Conservation (phyloP, 1,140 invertebrate species). For the Lepidurus couesii region DNA sequence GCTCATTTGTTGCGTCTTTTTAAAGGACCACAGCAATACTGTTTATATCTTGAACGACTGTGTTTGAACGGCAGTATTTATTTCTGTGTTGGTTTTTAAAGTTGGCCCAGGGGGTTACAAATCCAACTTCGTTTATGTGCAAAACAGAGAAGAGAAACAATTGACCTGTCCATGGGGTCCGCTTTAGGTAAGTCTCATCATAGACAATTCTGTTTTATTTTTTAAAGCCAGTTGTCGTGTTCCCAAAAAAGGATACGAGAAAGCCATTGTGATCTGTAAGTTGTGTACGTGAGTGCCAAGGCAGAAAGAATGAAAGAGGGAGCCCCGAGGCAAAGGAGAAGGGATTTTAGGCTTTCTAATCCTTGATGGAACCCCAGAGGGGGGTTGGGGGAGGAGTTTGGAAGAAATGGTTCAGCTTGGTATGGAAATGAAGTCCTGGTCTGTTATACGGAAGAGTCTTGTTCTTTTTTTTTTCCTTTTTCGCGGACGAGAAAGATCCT, state of each 20-base stretch:
- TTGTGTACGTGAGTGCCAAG: background rate
- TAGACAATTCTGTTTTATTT: background rate
- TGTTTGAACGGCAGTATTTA: no score
- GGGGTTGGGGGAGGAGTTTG: background rate
- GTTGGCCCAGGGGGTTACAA: no score
- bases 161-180: constrained; percentile 13
- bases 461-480: background rate
- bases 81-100: no score
- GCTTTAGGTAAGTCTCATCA: background rate
- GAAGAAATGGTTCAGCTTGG: background rate
- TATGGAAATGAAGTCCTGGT: constrained; percentile 4
- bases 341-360: constrained; percentile 11
- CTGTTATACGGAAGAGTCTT: background rate
- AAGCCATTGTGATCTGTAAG: background rate
- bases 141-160: background rate
- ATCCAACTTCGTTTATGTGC: background rate
- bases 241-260: no score
- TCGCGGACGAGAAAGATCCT: background rate
- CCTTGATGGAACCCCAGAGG: background rate
- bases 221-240: no score
- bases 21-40: no score
- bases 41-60: no score
- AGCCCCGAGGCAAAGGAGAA: background rate
- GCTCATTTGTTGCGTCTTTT: no score
- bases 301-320: background rate